Conservation (phyloP, 2,888 invertebrate genomes). For the Drosophila monieri region DNA sequence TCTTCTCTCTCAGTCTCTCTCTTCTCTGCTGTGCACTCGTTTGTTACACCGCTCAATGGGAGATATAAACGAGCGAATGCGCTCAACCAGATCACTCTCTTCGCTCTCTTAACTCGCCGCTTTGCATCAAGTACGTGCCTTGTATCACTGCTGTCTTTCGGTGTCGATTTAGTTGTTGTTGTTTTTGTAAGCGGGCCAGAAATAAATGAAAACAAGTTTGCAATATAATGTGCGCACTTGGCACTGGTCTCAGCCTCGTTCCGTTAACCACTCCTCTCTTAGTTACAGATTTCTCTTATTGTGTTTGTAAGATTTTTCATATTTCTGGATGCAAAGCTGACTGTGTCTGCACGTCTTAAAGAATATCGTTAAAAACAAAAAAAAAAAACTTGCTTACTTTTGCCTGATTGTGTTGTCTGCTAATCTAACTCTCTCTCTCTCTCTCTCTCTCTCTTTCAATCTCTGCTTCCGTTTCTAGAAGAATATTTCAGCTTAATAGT, state of each 20-base stretch:
- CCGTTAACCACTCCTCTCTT: conserved; percentile 32
- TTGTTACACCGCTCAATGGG: conserved; percentile 64
- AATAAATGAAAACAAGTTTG: conserved; percentile 72
- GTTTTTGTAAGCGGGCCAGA: conserved; percentile 57
- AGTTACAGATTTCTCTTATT: conserved; percentile 22
- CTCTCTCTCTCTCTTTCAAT: not conserved
- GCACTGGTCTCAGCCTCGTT: conserved; percentile 60
- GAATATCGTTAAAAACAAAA: conserved; percentile 40
- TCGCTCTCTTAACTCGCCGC: conserved; percentile 51
- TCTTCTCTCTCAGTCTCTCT: conserved; percentile 45
- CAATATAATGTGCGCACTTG: conserved; percentile 76
- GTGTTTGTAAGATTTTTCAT: conserved; percentile 7
- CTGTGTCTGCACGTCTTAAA: conserved; percentile 65
- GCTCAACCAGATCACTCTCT: conserved; percentile 39
- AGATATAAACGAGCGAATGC: conserved; percentile 51
- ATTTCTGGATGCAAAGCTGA: conserved; percentile 37
- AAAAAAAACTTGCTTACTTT: conserved; percentile 64
- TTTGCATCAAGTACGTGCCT: conserved; percentile 76
- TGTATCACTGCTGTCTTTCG: conserved; percentile 70
- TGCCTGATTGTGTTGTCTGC: conserved; percentile 44
- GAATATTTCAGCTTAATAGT: conserved; percentile 44
- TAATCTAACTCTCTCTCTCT: conserved; percentile 8
- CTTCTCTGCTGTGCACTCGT: conserved; percentile 72
- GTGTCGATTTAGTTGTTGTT: conserved; percentile 25
- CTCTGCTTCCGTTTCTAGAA: conserved; percentile 40